Evolutionary conservation across 1,140 invertebrate genomes (phyloP).

Genomic region (Rhyzopertha dominica): DNA sequence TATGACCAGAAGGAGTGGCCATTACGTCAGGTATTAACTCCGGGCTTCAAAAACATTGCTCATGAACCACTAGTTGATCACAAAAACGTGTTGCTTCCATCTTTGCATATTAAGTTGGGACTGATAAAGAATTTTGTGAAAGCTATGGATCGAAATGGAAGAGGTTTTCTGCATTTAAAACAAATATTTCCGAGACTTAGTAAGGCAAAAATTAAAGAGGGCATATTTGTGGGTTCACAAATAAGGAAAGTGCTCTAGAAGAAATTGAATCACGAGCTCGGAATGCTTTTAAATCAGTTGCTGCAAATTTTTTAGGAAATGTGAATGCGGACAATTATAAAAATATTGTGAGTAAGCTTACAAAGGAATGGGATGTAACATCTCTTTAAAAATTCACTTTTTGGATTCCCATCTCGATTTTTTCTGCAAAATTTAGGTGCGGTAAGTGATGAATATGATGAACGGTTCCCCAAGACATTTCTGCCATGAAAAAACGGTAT

Average conservation of each 20-base stretch:
- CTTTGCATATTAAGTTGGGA: constrained; percentile 41
- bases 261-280: constrained; percentile 15
- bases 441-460: neutral
- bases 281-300: constrained; percentile 13
- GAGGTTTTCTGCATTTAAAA: constrained; percentile 34
- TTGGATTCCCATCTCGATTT: constrained; percentile 6
- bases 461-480: constrained; percentile 10
- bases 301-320: constrained; percentile 18
- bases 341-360: constrained; percentile 19
- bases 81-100: constrained; percentile 37
- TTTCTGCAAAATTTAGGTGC: neutral
- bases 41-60: constrained; percentile 37
- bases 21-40: constrained; percentile 24
- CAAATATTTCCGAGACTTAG: constrained; percentile 23
- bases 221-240: constrained; percentile 33
- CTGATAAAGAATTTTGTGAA: constrained; percentile 45
- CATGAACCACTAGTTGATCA: constrained; percentile 32
- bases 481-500: no score
- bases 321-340: constrained; percentile 21
- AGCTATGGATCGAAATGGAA: constrained; percentile 32
- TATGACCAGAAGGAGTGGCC: constrained; percentile 36
- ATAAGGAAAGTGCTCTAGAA: constrained; percentile 22
- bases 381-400: constrained; percentile 7
- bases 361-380: constrained; percentile 7
- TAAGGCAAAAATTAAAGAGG: constrained; percentile 29